Conservation (phyloP, 2,113 vertebrate genomes). For the Heterotilapia buettikoferi region DNA sequence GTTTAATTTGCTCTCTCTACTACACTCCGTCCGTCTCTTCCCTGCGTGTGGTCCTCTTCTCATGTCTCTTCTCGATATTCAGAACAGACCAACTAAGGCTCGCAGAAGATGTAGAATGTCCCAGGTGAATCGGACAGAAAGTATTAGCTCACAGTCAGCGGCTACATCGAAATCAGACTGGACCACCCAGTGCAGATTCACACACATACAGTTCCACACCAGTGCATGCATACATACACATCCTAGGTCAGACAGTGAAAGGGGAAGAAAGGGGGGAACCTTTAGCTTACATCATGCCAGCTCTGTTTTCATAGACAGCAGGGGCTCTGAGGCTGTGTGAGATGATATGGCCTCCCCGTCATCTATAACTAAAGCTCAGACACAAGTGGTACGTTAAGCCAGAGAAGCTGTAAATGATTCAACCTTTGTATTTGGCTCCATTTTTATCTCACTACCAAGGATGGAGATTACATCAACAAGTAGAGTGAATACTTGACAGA, state of each 20-base stretch:
- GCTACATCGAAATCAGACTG: neutral
- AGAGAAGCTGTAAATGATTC: neutral
- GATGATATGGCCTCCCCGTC: neutral
- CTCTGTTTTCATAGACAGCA: constrained; percentile 7
- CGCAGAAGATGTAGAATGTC: neutral
- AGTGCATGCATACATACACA: neutral
- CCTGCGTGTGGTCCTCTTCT: constrained; percentile 14
- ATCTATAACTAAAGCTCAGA: constrained; percentile 2
- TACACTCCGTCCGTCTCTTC: neutral
- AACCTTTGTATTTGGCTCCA: neutral
- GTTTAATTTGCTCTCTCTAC: constrained; percentile 20
- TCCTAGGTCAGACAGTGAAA: constrained; percentile 42
- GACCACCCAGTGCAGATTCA: constrained; percentile 28
- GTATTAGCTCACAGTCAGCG: constrained; percentile 10
- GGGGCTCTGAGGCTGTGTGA: neutral
- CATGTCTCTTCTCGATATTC: neutral
- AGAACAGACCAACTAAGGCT: constrained; percentile 10
- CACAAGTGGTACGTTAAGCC: neutral
- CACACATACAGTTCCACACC: neutral
- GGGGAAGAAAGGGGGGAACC: constrained; percentile 5
- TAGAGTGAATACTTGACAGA: neutral
- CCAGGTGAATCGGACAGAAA: constrained; percentile 50
- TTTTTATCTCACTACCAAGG: neutral
- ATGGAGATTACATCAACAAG: neutral
- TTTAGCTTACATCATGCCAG: constrained; percentile 15